Evolutionary conservation across 1,140 invertebrate genomes (phyloP).

Genomic region (Phortica variegata): DNA sequence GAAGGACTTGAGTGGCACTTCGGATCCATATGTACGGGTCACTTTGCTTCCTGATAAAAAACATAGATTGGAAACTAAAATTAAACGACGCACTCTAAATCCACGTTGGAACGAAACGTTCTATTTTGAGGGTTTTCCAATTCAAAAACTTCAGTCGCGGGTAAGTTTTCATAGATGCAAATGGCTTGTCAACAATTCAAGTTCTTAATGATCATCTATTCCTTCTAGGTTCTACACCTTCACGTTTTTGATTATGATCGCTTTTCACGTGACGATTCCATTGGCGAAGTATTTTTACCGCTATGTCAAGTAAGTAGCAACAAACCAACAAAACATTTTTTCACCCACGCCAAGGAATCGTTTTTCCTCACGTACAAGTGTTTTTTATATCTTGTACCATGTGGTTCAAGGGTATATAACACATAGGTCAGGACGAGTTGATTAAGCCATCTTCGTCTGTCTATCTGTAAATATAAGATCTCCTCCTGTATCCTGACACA

Average conservation of each 20-base stretch:
- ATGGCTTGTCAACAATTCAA: background rate
- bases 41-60: conserved; percentile 95
- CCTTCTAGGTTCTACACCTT: conserved; percentile 79
- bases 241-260: conserved; percentile 96
- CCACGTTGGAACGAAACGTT: conserved; percentile 98
- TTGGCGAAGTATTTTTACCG: conserved; percentile 93
- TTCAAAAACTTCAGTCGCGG: conserved; percentile 88
- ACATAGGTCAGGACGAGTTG: no score
- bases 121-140: conserved; percentile 94
- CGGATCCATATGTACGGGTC: conserved; percentile 89
- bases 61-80: conserved; percentile 94
- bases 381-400: no score
- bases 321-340: background rate
- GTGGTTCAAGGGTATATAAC: no score
- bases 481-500: no score
- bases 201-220: conserved; percentile 29
- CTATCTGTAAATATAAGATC: no score
- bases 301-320: conserved; percentile 75
- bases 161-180: conserved; percentile 59
- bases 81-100: conserved; percentile 92
- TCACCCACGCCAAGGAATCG: no score
- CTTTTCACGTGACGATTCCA: conserved; percentile 92
- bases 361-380: no score
- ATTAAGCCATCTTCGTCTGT: no score
- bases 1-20: conserved; percentile 92